phyloP scores from a whole-genome alignment of 2,113 vertebrate species.

The Megaptera novaeangliae region DNA sequence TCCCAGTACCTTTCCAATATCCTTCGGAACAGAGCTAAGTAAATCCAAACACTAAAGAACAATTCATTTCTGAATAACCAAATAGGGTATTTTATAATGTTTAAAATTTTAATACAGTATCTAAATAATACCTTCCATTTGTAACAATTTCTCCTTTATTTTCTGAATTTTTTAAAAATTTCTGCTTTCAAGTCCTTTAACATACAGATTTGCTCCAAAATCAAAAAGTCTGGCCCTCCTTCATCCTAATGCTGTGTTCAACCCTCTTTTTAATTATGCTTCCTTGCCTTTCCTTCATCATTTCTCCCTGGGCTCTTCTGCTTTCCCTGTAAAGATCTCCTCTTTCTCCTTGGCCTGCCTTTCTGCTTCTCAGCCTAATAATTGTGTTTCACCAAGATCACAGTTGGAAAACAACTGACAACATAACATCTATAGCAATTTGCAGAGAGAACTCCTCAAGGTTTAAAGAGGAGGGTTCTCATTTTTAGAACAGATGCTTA shows the following conservation, averaged over 20 bases:
- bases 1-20: slow-evolving; percentile 24
- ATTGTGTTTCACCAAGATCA: background rate
- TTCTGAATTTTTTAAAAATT: background rate
- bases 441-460: background rate
- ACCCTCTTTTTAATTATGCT: background rate
- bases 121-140: slow-evolving; percentile 8
- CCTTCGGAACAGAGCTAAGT: slow-evolving; percentile 44
- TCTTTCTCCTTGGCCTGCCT: background rate
- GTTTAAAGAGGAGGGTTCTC: background rate
- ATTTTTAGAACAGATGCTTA: slow-evolving; percentile 31
- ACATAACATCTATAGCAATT: background rate
- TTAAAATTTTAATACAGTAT: slow-evolving; percentile 45
- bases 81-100: slow-evolving; percentile 43
- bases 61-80: slow-evolving; percentile 36
- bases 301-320: background rate
- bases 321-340: background rate
- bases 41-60: slow-evolving; percentile 54
- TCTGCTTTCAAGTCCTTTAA: background rate
- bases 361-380: background rate
- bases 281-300: background rate
- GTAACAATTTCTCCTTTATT: background rate
- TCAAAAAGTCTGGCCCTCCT: background rate
- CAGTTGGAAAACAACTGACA: slow-evolving; percentile 11
- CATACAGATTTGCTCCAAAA: background rate
- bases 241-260: background rate